Percentiles rank a stretch among this genome's conserved stretches.
Conservation (phyloP, 2,888 invertebrate species). For the Thereva unica region DNA sequence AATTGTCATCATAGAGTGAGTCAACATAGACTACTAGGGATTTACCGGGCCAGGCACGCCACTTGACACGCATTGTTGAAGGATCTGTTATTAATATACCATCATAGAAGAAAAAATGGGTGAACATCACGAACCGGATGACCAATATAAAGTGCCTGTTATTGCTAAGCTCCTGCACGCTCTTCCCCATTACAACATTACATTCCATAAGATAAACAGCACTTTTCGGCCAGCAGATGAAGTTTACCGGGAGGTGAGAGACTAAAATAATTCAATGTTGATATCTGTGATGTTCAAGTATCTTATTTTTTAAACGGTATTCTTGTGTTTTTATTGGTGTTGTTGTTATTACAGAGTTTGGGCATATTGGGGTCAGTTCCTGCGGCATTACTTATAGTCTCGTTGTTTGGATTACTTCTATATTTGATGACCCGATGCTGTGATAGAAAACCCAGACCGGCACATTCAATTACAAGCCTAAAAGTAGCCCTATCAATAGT, state of each 20-base stretch:
- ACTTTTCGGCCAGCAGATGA: slow-evolving; percentile 89
- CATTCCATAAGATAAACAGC: slow-evolving; percentile 85
- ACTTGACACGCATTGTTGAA: no score
- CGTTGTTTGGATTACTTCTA: slow-evolving; percentile 83
- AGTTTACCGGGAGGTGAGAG: slow-evolving; percentile 83
- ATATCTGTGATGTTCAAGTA: slow-evolving; percentile 1
- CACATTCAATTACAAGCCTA: slow-evolving; percentile 84
- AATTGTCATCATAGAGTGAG: no score
- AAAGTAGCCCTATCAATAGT: slow-evolving; percentile 79
- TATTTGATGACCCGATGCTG: slow-evolving; percentile 95
- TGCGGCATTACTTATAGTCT: slow-evolving; percentile 90
- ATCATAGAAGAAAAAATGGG: slow-evolving; percentile 30
- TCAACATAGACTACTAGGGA: not conserved
- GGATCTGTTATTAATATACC: not conserved
- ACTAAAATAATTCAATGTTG: not conserved
- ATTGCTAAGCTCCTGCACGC: slow-evolving; percentile 85
- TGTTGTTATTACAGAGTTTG: slow-evolving; percentile 69
- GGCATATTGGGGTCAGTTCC: slow-evolving; percentile 92
- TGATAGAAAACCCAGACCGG: slow-evolving; percentile 88
- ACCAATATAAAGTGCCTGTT: slow-evolving; percentile 80
- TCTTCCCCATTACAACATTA: slow-evolving; percentile 90
- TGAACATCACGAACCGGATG: slow-evolving; percentile 60
- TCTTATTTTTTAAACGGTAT: not conserved
- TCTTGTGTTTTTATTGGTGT: slow-evolving; percentile 48
- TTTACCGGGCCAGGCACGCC: not conserved